Evolutionary conservation across 2,888 invertebrate genomes (phyloP).

Genomic region (Lepidocyrtoides sp.): DNA sequence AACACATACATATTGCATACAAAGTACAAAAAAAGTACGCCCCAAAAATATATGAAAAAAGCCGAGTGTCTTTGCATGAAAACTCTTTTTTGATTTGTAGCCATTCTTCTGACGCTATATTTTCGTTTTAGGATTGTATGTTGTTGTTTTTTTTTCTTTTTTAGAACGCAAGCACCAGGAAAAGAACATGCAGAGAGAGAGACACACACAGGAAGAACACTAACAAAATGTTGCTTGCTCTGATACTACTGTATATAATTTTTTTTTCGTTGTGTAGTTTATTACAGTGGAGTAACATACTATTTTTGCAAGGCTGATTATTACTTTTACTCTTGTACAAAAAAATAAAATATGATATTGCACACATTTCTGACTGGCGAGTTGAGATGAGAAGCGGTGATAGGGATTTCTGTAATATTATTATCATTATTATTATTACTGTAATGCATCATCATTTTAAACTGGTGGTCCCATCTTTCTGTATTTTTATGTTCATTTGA

Average conservation of each 20-base stretch:
- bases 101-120: background rate
- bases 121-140: background rate
- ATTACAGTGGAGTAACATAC: slow-evolving; percentile 15
- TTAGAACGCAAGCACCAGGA: too few species aligned
- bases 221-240: too few species aligned
- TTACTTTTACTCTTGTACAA: too few species aligned
- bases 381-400: background rate
- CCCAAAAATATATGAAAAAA: background rate
- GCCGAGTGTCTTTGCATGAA: slow-evolving; percentile 38
- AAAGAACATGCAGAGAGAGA: too few species aligned
- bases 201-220: too few species aligned
- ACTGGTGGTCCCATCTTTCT: background rate
- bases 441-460: background rate
- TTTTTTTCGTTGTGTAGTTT: background rate
- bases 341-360: slow-evolving; percentile 17
- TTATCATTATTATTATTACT: too few species aligned
- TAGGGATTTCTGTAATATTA: too few species aligned
- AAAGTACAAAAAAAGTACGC: slow-evolving; percentile 26
- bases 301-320: background rate
- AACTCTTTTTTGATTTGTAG: slow-evolving; percentile 41
- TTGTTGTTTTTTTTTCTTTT: background rate
- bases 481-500: too few species aligned
- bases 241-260: too few species aligned
- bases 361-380: background rate
- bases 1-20: slow-evolving; percentile 30